Percentiles rank a stretch among this genome's conserved stretches.
These are phyloP conservation scores for Colistium nudipinnis DNA, from an alignment of 2,113 vertebrate genomes.

Conservation along the genomic window DNA sequence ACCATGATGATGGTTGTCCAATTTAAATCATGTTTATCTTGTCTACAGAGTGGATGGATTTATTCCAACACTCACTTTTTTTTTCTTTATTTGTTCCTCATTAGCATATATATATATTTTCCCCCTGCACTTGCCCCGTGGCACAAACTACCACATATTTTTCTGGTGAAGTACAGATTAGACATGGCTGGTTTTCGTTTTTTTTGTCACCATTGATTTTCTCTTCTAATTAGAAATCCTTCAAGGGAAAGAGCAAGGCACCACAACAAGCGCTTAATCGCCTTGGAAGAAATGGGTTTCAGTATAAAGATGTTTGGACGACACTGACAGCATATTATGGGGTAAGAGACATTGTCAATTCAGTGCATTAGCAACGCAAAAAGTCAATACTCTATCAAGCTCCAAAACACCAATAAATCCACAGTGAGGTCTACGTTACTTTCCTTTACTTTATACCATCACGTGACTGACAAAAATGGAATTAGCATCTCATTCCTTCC, in stretches of 20 bases:
- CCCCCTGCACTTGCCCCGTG: conserved; percentile 28
- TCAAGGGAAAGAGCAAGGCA: conserved; percentile 16
- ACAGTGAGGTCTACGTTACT: neutral
- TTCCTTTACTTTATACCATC: neutral
- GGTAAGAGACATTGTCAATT: conserved; percentile 42
- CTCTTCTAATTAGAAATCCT: conserved; percentile 61
- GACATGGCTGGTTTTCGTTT: conserved; percentile 41
- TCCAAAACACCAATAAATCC: neutral
- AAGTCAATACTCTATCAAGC: conserved; percentile 39
- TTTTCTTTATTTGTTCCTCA: conserved; percentile 18
- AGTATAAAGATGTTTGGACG: conserved; percentile 22
- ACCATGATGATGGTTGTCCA: conserved; percentile 50
- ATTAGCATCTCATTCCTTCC: conserved; percentile 21
- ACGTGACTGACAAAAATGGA: neutral
- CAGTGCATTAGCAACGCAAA: conserved; percentile 28
- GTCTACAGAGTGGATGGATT: conserved; percentile 35
- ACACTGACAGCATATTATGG: conserved; percentile 15
- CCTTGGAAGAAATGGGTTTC: conserved; percentile 22
- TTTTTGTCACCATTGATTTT: conserved; percentile 64
- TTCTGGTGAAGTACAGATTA: conserved; percentile 61
- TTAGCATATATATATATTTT: conserved; percentile 53
- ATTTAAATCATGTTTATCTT: conserved; percentile 61
- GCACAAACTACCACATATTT: conserved; percentile 52
- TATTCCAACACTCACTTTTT: conserved; percentile 21
- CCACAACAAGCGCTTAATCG: conserved; percentile 30